Evolutionary conservation across 2,113 vertebrate genomes (phyloP).

Genomic region (Oryzias celebensis): DNA sequence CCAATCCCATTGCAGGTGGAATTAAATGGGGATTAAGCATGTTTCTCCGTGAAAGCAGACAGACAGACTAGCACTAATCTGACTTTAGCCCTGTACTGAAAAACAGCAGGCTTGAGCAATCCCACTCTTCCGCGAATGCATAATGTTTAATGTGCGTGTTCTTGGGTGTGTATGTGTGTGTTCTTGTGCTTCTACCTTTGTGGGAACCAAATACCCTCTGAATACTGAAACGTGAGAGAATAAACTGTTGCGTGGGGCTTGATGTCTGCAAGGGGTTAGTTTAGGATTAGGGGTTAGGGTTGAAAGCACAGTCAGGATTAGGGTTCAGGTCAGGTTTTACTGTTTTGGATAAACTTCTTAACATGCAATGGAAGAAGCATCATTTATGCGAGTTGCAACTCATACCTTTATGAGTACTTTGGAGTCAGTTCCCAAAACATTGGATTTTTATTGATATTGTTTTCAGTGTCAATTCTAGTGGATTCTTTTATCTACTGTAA

Average conservation of each 20-base stretch:
- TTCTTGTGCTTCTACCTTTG: slow-evolving; percentile 11
- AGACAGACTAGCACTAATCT: slow-evolving; percentile 67
- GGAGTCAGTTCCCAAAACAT: not conserved
- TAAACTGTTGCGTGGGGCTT: slow-evolving; percentile 4
- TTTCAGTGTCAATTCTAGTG: not conserved
- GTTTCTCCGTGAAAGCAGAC: slow-evolving; percentile 67
- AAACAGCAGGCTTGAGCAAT: slow-evolving; percentile 52
- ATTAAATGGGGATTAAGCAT: slow-evolving; percentile 60
- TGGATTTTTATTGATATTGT: not conserved
- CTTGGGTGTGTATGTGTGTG: slow-evolving; percentile 9
- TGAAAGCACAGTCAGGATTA: slow-evolving; percentile 11
- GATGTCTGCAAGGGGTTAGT: slow-evolving; percentile 13
- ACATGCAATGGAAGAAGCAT: not conserved
- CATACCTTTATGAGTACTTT: not conserved
- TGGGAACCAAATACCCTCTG: slow-evolving; percentile 28
- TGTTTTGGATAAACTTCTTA: slow-evolving; percentile 1
- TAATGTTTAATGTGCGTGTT: slow-evolving; percentile 27
- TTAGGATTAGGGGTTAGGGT: slow-evolving; percentile 23
- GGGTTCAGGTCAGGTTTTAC: slow-evolving; percentile 23
- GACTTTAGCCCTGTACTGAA: slow-evolving; percentile 57
- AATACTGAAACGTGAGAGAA: slow-evolving; percentile 13
- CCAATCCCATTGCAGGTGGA: slow-evolving; percentile 61
- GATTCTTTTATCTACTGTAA: not conserved
- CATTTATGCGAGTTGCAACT: not conserved
- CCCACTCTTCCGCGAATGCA: slow-evolving; percentile 34